phyloP scores from a whole-genome alignment of 2,797 vertebrate species.

The Erpetoichthys calabaricus region DNA sequence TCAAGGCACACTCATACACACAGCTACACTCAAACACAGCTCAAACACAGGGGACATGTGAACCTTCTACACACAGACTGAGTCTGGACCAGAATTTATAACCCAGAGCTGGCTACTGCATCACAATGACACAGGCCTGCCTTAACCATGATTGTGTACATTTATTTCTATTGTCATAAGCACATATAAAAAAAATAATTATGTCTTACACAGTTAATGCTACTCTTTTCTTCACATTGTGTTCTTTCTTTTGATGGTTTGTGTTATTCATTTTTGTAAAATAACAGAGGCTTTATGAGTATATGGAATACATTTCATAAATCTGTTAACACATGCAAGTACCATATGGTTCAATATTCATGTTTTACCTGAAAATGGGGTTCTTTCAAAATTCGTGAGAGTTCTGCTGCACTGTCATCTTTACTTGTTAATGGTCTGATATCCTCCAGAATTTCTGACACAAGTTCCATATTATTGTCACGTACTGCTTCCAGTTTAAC shows the following conservation, averaged over 20 bases:
- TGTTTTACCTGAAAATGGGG: slow-evolving; percentile 83
- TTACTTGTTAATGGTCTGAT: slow-evolving; percentile 59
- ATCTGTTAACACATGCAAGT: background rate
- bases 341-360: background rate
- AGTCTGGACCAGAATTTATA: no score
- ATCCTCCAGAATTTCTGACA: slow-evolving; percentile 84
- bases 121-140: no score
- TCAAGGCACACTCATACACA: no score
- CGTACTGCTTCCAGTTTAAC: slow-evolving; percentile 83
- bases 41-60: no score
- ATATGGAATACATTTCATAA: background rate
- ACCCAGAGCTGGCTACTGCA: no score
- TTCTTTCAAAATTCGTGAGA: slow-evolving; percentile 78
- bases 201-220: background rate
- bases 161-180: no score
- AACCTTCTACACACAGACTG: no score
- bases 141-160: no score
- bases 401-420: slow-evolving; percentile 69
- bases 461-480: slow-evolving; percentile 79
- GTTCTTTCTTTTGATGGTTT: background rate
- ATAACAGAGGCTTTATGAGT: background rate
- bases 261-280: background rate
- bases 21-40: no score
- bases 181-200: no score
- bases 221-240: background rate